These are phyloP conservation scores for Pollenia griseotomentosa DNA, from an alignment of 2,888 invertebrate species.

Conservation along the genomic window DNA sequence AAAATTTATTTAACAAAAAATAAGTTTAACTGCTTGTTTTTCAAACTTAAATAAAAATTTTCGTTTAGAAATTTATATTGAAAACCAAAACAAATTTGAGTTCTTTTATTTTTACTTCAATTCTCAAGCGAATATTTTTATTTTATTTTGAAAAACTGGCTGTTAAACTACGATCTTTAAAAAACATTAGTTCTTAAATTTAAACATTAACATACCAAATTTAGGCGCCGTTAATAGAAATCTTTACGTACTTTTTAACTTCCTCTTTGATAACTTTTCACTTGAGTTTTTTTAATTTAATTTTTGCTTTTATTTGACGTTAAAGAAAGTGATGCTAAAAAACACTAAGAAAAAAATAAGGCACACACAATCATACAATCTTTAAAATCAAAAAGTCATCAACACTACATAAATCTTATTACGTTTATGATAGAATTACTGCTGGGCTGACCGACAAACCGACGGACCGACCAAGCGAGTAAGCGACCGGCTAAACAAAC, in stretches of 20 bases:
- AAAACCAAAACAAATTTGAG: no score
- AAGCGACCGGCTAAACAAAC: conserved; percentile 35
- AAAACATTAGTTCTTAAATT: not conserved
- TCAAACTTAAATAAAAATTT: no score
- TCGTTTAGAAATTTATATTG: no score
- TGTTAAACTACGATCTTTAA: not conserved
- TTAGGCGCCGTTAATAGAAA: conserved; percentile 21
- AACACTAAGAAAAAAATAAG: conserved; percentile 52
- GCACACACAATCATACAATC: conserved; percentile 61
- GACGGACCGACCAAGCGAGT: conserved; percentile 22
- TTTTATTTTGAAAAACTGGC: no score
- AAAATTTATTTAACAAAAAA: no score
- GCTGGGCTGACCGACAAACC: conserved; percentile 45
- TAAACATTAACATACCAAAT: conserved; percentile 39
- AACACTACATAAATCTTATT: conserved; percentile 68
- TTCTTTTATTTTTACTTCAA: no score
- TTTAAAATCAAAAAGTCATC: conserved; percentile 67
- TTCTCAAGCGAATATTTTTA: no score
- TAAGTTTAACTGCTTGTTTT: no score
- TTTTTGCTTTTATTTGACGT: conserved; percentile 74
- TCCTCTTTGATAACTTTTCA: conserved; percentile 43
- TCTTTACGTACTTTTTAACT: conserved; percentile 38
- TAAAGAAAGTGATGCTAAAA: conserved; percentile 57
- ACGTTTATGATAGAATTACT: conserved; percentile 63
- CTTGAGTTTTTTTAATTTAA: conserved; percentile 23